phyloP scores from a whole-genome alignment of 2,797 vertebrate genomes.

The Leptatherina wallacei region DNA sequence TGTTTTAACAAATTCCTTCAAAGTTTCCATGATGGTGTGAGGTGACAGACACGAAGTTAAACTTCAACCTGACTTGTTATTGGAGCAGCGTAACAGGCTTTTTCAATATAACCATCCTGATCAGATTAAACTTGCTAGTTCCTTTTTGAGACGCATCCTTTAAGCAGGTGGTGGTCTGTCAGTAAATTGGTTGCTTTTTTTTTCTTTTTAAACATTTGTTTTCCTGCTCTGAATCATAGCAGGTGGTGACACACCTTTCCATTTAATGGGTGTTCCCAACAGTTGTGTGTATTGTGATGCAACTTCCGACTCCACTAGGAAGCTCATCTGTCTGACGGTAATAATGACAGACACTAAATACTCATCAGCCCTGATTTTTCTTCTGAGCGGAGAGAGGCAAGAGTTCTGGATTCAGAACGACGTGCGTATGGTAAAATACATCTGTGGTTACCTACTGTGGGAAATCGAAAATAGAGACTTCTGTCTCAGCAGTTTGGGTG shows the following conservation, averaged over 20 bases:
- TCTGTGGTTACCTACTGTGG: neutral
- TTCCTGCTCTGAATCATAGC: slow-evolving; percentile 16
- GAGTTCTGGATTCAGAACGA: slow-evolving; percentile 8
- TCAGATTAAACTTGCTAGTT: neutral
- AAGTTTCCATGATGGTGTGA: neutral
- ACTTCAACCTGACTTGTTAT: slow-evolving; percentile 1
- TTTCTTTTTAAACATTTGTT: neutral
- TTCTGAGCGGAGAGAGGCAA: slow-evolving; percentile 4
- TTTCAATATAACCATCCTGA: neutral
- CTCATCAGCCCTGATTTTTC: neutral
- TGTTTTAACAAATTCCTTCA: neutral
- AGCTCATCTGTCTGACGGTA: neutral
- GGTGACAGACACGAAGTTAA: neutral
- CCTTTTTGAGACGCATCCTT: neutral
- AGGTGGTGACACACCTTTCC: slow-evolving; percentile 30
- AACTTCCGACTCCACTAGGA: slow-evolving; percentile 18
- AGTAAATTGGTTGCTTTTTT: slow-evolving; percentile 3
- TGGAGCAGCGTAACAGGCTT: neutral
- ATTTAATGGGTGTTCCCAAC: slow-evolving; percentile 13
- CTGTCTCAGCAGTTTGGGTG: slow-evolving; percentile 14
- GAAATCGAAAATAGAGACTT: neutral
- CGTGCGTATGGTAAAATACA: neutral
- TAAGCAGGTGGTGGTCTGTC: neutral
- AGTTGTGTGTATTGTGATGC: slow-evolving; percentile 9
- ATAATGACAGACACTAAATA: neutral